Evolutionary conservation across 2,113 vertebrate species (phyloP), one percentile per base, ranked within the genome.

Genomic region (Pseudopipra pipra): DNA sequence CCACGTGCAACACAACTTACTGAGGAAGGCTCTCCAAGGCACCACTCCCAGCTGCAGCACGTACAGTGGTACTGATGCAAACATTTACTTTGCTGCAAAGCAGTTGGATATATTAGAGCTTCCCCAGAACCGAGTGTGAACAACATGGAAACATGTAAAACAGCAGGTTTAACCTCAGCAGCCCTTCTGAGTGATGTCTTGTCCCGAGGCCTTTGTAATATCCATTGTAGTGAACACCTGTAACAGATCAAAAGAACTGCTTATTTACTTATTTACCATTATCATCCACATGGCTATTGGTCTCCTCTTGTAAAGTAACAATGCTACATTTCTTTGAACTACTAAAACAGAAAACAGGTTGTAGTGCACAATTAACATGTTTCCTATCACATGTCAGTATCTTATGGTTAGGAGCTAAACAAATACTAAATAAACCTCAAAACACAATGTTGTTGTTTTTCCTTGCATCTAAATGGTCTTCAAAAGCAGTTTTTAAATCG

Each of bases 131-230:
- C 25, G 79, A 83, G 54, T 5, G 54, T 67, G 43, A 5, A 31
- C 56, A 96, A 89, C 83, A 89, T 95, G 97, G 97, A 84, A 95
- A 93, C 82, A 97, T 35, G 90, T 97, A 98, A 89, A 89, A 28
- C 98, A 99, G 99, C 98, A 98, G 98, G 98, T 93, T 98, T 99
- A 99, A 98, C 99, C 99, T 99, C 99, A 99, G 99, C 99, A 99
- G 76, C 99, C 99, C 4, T 97, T 78, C 94, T 98, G 97, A 11
- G 89, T 88, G 98, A 99, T 98, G 97, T 98, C 98, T 61, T 98
- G 98, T 35, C 99, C 99, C 1, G 99, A 99, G 2, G 98, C 91
- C 97, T 99, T 99, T 17, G 98, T 99, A 85, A 99, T 98, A 9
- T 98, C 97, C 99, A 99, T 62, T 1, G 98, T 99, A 61, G 99